A percentile compares a stretch with the other conserved stretches of the same genome.
Evolutionary conservation across 2,113 vertebrate genomes (phyloP).

Genomic region (Mirza zaza): DNA sequence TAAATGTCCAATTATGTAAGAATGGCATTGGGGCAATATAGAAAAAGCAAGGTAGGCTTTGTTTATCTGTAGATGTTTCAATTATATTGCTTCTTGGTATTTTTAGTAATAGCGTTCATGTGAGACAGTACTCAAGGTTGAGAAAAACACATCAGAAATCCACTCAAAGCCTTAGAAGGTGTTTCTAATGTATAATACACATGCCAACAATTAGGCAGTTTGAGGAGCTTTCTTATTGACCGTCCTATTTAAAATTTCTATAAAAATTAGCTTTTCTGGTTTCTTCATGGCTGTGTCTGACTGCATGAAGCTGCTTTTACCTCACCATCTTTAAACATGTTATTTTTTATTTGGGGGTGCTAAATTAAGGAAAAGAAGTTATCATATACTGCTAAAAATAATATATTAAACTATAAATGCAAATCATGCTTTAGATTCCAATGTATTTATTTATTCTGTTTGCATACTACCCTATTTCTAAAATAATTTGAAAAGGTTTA

Average conservation of each 20-base stretch:
- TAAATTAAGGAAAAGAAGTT: conserved; percentile 36
- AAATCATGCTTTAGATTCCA: neutral
- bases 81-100: neutral
- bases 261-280: neutral
- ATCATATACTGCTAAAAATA: conserved; percentile 13
- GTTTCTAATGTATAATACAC: neutral
- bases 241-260: neutral
- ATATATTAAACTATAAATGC: neutral
- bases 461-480: neutral
- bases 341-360: neutral
- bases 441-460: conserved; percentile 30
- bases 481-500: conserved; percentile 21
- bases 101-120: conserved; percentile 1
- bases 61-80: neutral
- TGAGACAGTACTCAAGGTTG: neutral
- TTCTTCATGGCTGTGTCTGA: neutral
- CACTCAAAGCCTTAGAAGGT: neutral
- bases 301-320: neutral
- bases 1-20: neutral
- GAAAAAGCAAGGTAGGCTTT: neutral
- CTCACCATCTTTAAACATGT: neutral
- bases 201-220: neutral
- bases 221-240: neutral
- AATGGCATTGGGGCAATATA: neutral
- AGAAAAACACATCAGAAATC: neutral